phyloP scores from a whole-genome alignment of 2,113 vertebrate genomes.

The Stomatorhinus ivindoensis region DNA sequence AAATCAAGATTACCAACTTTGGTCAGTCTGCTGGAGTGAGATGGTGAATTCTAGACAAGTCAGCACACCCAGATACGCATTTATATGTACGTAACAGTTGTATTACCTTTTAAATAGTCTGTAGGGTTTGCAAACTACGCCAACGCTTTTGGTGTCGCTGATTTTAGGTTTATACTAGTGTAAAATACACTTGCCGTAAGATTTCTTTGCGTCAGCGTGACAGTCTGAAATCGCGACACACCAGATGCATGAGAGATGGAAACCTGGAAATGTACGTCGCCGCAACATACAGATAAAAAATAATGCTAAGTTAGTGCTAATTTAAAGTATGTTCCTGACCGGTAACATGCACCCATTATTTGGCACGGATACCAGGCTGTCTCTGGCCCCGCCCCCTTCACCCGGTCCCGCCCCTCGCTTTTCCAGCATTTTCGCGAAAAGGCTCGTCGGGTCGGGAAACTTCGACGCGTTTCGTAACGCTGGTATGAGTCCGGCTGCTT shows the following conservation, averaged over 20 bases:
- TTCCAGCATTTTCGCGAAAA: too few relatives aligned
- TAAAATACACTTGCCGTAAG: not conserved
- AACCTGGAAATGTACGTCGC: not conserved
- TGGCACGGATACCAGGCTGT: too few relatives aligned
- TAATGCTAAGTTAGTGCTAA: not conserved
- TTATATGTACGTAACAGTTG: not conserved
- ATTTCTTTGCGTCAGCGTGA: not conserved
- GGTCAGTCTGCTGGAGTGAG: not conserved
- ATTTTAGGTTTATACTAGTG: not conserved
- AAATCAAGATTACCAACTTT: not conserved
- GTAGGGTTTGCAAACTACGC: not conserved
- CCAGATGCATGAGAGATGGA: not conserved
- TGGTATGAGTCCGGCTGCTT: not conserved
- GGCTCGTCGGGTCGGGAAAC: too few relatives aligned
- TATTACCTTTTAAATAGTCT: not conserved
- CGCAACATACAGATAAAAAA: not conserved
- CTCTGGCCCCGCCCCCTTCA: too few relatives aligned
- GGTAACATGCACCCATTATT: not conserved
- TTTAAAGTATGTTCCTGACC: not conserved
- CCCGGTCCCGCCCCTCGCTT: too few relatives aligned
- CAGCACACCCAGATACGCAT: not conserved
- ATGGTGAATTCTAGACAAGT: not conserved
- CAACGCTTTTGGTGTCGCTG: not conserved
- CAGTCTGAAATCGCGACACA: not conserved
- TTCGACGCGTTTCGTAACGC: not conserved